Conservation (phyloP, 1,140 invertebrate species). For the Sitobion miscanthi region DNA sequence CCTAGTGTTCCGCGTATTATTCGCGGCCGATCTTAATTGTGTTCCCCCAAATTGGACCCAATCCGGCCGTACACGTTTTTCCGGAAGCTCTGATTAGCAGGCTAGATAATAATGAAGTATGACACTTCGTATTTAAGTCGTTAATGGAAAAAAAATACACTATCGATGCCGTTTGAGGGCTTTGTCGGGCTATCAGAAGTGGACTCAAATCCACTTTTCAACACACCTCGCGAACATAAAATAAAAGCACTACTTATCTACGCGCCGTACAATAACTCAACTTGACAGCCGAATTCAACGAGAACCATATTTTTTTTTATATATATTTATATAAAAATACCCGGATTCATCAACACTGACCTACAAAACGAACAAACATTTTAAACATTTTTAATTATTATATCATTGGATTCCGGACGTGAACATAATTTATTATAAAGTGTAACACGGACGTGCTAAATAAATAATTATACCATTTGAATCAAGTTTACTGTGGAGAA, state of each 20-base stretch:
- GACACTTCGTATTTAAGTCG: not conserved
- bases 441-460: not conserved
- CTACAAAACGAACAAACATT: not conserved
- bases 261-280: not conserved
- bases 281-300: not conserved
- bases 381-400: not conserved
- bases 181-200: not conserved
- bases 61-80: conserved; percentile 13
- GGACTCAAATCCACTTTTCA: not conserved
- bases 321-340: not conserved
- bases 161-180: not conserved
- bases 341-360: not conserved
- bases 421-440: too few species aligned
- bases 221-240: not conserved
- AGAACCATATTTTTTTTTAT: not conserved
- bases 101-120: conserved; percentile 50
- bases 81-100: not conserved
- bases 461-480: not conserved
- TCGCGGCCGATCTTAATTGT: conserved; percentile 45
- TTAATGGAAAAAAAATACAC: conserved; percentile 35
- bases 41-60: conserved; percentile 41
- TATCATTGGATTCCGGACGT: too few species aligned
- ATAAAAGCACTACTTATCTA: not conserved
- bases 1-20: conserved; percentile 16
- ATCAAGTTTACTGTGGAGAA: not conserved